phyloP scores from a whole-genome alignment of 2,113 vertebrate species.

The Cyanocitta stelleri region DNA sequence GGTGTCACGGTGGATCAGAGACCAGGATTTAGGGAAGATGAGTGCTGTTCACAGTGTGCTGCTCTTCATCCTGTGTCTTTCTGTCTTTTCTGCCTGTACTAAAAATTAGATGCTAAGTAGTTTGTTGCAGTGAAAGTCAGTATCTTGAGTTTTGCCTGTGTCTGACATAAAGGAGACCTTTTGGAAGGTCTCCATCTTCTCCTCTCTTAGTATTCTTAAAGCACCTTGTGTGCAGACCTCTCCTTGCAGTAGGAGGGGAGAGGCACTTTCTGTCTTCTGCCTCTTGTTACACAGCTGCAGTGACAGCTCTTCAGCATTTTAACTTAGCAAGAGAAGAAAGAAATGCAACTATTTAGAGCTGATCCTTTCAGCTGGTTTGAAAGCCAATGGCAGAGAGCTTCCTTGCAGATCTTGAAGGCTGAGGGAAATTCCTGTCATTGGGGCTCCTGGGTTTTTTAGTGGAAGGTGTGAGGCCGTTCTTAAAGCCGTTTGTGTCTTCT shows the following conservation, averaged over 20 bases:
- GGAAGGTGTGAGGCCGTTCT: background rate
- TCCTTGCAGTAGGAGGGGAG: background rate
- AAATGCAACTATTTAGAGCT: background rate
- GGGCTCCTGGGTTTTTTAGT: background rate
- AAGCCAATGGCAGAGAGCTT: background rate
- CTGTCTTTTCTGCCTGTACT: background rate
- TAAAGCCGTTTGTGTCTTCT: background rate
- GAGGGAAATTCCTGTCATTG: background rate
- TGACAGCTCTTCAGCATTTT: background rate
- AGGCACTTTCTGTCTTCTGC: background rate
- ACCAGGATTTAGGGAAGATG: background rate
- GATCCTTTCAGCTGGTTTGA: background rate
- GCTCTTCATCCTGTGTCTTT: background rate
- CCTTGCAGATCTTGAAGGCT: background rate
- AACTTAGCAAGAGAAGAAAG: background rate
- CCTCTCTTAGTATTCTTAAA: background rate
- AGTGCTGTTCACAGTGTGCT: background rate
- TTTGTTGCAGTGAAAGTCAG: background rate
- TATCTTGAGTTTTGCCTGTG: rapidly evolving
- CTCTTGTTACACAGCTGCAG: background rate
- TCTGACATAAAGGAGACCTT: background rate
- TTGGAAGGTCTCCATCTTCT: background rate
- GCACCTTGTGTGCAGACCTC: background rate
- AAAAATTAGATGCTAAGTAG: background rate
- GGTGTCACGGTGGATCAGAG: background rate